Percentiles rank a stretch among this genome's conserved stretches.
Evolutionary conservation across 2,797 vertebrate genomes (phyloP).

Genomic region (Danio jaintianensis): DNA sequence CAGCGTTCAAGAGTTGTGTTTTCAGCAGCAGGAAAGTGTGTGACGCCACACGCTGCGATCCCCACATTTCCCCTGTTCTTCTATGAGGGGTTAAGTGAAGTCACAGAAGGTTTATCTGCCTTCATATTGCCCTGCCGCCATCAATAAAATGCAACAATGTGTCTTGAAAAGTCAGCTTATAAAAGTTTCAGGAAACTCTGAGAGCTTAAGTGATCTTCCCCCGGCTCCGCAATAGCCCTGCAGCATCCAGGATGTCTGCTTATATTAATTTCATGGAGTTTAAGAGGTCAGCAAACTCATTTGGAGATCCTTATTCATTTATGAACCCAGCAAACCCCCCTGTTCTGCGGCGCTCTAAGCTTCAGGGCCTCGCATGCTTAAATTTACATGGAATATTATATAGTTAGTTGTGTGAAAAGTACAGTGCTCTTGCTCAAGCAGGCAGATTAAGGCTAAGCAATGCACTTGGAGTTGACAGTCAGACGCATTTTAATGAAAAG

Average conservation of each 20-base stretch:
- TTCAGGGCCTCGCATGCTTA: constrained; percentile 74
- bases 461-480: constrained; percentile 71
- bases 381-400: constrained; percentile 78
- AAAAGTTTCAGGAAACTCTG: constrained; percentile 94
- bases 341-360: constrained; percentile 80
- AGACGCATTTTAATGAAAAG: constrained; percentile 73
- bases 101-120: constrained; percentile 86
- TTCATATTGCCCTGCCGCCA: constrained; percentile 83
- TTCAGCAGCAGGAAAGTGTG: constrained; percentile 66
- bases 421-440: constrained; percentile 66
- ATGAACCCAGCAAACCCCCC: constrained; percentile 84
- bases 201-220: constrained; percentile 91
- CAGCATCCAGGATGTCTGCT: constrained; percentile 89
- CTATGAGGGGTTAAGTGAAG: constrained; percentile 82
- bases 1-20: constrained; percentile 67
- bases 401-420: constrained; percentile 64
- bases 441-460: constrained; percentile 58
- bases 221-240: constrained; percentile 81
- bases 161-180: constrained; percentile 91
- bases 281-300: constrained; percentile 94
- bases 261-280: constrained; percentile 99
- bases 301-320: constrained; percentile 93
- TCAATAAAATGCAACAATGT: constrained; percentile 86
- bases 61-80: constrained; percentile 75
- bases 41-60: constrained; percentile 79